Evolutionary conservation across 2,797 vertebrate species (phyloP).

Genomic region (Podargus strigoides): DNA sequence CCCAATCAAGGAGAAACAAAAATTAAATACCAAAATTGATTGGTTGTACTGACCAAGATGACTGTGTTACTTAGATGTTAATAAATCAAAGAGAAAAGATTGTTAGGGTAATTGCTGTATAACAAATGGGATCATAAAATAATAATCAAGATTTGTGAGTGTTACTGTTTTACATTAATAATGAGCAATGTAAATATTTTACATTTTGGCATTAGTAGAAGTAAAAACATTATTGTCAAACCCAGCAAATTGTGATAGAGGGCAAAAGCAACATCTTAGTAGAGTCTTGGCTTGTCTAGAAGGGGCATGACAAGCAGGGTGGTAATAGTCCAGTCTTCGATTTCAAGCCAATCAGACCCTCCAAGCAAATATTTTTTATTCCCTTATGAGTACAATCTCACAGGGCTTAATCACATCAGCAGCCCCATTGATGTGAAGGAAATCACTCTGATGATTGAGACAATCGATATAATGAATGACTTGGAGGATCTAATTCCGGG

Average conservation of each 20-base stretch:
- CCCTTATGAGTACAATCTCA: not conserved
- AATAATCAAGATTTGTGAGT: slow-evolving; percentile 53
- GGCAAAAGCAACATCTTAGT: not conserved
- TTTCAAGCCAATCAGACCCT: not conserved
- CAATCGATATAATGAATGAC: not conserved
- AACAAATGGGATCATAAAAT: slow-evolving; percentile 58
- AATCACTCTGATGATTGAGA: not conserved
- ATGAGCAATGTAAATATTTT: slow-evolving; percentile 9
- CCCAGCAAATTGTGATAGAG: not conserved
- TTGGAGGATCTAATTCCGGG: not conserved
- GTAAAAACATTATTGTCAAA: not conserved
- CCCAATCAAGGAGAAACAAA: slow-evolving; percentile 83
- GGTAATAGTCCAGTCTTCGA: not conserved
- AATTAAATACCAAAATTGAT: slow-evolving; percentile 91
- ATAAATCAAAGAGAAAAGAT: slow-evolving; percentile 86
- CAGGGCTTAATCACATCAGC: not conserved
- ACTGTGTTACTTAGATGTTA: slow-evolving; percentile 83
- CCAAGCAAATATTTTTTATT: not conserved
- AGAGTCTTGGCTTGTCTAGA: not conserved
- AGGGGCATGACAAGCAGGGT: not conserved
- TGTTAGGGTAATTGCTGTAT: slow-evolving; percentile 36
- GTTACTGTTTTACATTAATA: slow-evolving; percentile 42
- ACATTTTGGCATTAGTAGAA: not conserved
- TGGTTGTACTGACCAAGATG: slow-evolving; percentile 81
- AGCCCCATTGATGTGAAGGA: not conserved